Base-by-base conservation (phyloP, 2,888 invertebrate species). In the Alviniconcha strummeri region DNA sequence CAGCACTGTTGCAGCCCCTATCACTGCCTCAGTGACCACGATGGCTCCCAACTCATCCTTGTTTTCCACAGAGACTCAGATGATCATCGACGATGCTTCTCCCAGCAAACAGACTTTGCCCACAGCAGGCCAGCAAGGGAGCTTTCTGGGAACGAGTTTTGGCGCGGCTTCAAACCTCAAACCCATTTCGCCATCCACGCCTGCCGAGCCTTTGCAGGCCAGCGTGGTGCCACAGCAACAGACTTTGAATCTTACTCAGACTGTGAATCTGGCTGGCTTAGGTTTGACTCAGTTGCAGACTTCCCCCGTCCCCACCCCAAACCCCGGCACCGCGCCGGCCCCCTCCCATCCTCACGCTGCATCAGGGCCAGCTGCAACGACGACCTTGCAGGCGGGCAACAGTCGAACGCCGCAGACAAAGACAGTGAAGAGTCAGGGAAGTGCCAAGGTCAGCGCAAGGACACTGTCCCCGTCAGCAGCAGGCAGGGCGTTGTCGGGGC, bases 1-100 rank as follows among this genome's bases (percentile, higher is more conserved):
- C 84, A 85, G 36, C 84, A 82, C 36, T 81, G 54, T 76, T 83
- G 74, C 83, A 78, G 57, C 81, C 85, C 80, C 86, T 83, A 52
- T 15, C 77, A 55, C 82, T 36, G 36, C 83, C 13, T 77, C 84
- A 19, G 15, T 69, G n/a, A 71, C 84, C 57, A 60, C 80, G 56
- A 71, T 60, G 77, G 82, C 60, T 57, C 67, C 81, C 36, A 36
- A 78, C 56, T 82, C 85, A 5, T 76, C 84, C 0, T 60, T 84
- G 52, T 74, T 76, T 54, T 56, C 75, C 15, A 56, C 80, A 4
- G 79, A 79, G 13, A 3, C 83, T 8, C 74, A 64, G 19, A 77
- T 82, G 82, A 36, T 77, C 5, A 36, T 75, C 56, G 80, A 75
- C 56, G 36, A 17, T 7, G 54, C 15, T 5, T n/a, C 13, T 9